phyloP scores from a whole-genome alignment of 2,113 vertebrate species.

The Equus przewalskii region DNA sequence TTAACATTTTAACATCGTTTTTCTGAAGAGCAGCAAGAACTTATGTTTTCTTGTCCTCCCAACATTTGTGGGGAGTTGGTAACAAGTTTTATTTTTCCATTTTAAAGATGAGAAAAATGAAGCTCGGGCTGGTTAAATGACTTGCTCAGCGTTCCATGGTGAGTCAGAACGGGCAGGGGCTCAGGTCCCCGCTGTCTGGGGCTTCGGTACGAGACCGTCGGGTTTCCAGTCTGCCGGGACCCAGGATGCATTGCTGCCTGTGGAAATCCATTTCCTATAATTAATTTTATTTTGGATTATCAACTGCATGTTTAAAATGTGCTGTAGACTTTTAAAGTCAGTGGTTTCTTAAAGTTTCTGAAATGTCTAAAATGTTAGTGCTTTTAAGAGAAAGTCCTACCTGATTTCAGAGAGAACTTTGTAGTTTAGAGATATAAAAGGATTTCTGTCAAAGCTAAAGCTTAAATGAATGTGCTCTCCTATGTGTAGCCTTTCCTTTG shows the following conservation, averaged over 20 bases:
- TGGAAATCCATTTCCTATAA: background rate
- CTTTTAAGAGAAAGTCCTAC: slow-evolving; percentile 25
- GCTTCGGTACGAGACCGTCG: background rate
- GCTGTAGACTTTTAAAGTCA: background rate
- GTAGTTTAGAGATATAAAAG: slow-evolving; percentile 7
- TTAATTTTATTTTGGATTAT: background rate
- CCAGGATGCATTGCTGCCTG: background rate
- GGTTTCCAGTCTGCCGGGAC: background rate
- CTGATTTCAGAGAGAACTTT: slow-evolving; percentile 36
- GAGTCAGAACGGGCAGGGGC: slow-evolving; percentile 65
- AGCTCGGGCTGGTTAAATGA: slow-evolving; percentile 85
- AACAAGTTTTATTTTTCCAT: slow-evolving; percentile 83
- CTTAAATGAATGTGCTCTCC: slow-evolving; percentile 73
- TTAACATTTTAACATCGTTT: background rate
- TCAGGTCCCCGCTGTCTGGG: background rate
- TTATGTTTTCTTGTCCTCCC: slow-evolving; percentile 61
- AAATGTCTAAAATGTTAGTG: background rate
- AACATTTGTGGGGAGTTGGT: slow-evolving; percentile 61
- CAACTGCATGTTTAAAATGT: slow-evolving; percentile 49
- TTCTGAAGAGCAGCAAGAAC: background rate
- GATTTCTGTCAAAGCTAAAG: slow-evolving; percentile 79
- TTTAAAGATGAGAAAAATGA: slow-evolving; percentile 85
- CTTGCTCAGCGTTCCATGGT: slow-evolving; percentile 80
- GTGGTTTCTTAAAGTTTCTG: background rate
- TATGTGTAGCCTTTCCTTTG: background rate